Evolutionary conservation across 2,888 invertebrate genomes (phyloP), one percentile per base, ranked within the genome.

Genomic region (Electrophaes corylata): DNA sequence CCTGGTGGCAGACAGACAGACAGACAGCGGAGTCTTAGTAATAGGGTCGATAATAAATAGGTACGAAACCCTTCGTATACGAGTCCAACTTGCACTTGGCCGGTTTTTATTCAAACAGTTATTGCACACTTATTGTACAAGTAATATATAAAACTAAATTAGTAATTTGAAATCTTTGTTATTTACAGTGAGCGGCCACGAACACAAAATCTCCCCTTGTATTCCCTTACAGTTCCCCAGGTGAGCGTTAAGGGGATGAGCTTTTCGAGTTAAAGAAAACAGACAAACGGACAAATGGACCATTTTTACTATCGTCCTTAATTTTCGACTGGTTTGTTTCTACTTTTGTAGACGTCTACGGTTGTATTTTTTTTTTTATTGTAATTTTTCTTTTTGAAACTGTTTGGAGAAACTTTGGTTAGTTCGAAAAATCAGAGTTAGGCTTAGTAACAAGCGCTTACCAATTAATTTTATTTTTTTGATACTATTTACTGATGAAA

Each of bases 241-340:
- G 81, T 81, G 81, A 76, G 78, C 77, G 75, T 81, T 77, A 80
- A 75, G 67, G 72, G 80, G 79, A 81, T 81, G 79, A 81, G 79
- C 71, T 77, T 70, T 66, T 70, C 68, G 60, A 73, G 70, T 75
- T 75, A 76, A 77, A 75, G 72, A 71, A 76, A 78, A 72, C 76
- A 71, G 79, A 78, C 80, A 75, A 78, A 76, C 73, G 72, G 72
- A 80, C 77, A 76, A 76, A 80, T 73, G 72, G 71, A 62, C 60
- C 73, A 72, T 71, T 73, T 74, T 55, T 55, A 45, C 60, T 60
- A 59, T 64, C 62, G 58, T 62, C 66, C 65, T 67, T 71, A 65
- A 69, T 69, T 69, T 64, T 65, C 62, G 59, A 62, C 64, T 46
- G 47, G 51, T 50, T 56, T 48, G 60, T 56, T 49, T 60, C 52